phyloP scores from a whole-genome alignment of 1,140 invertebrate species.

The Papilio xuthus region DNA sequence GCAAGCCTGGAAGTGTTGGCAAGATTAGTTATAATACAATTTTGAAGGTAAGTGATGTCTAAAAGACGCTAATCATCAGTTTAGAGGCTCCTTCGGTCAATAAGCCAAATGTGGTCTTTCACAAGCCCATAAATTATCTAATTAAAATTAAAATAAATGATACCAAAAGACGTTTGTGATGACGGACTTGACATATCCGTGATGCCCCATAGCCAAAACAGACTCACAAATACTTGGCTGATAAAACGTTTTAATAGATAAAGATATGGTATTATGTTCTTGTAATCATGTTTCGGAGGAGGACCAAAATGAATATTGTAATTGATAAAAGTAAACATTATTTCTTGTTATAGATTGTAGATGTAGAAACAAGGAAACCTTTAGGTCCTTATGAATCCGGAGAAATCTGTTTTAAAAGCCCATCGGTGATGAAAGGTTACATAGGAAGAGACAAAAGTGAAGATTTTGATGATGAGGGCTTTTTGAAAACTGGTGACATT shows the following conservation, averaged over 20 bases:
- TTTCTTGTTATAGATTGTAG: neutral
- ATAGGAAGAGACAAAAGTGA: constrained; percentile 83
- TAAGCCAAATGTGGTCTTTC: too few species aligned
- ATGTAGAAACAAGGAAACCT: neutral
- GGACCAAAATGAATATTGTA: neutral
- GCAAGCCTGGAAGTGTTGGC: constrained; percentile 69
- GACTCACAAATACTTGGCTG: too few species aligned
- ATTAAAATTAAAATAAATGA: too few species aligned
- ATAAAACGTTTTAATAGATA: too few species aligned
- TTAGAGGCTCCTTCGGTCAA: too few species aligned
- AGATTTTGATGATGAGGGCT: constrained; percentile 87
- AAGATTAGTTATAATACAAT: constrained; percentile 40
- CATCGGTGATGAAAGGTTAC: constrained; percentile 86
- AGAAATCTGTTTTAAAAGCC: constrained; percentile 86
- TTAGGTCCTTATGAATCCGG: constrained; percentile 84
- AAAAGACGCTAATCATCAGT: too few species aligned
- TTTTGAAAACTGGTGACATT: constrained; percentile 90
- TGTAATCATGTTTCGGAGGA: too few species aligned
- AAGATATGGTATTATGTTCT: too few species aligned
- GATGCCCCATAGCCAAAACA: too few species aligned
- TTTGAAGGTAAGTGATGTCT: constrained; percentile 50
- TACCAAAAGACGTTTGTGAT: too few species aligned
- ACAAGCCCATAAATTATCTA: too few species aligned
- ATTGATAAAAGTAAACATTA: neutral
- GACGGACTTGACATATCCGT: too few species aligned